phyloP scores from a whole-genome alignment of 2,113 vertebrate species.

The Hipposideros armiger region DNA sequence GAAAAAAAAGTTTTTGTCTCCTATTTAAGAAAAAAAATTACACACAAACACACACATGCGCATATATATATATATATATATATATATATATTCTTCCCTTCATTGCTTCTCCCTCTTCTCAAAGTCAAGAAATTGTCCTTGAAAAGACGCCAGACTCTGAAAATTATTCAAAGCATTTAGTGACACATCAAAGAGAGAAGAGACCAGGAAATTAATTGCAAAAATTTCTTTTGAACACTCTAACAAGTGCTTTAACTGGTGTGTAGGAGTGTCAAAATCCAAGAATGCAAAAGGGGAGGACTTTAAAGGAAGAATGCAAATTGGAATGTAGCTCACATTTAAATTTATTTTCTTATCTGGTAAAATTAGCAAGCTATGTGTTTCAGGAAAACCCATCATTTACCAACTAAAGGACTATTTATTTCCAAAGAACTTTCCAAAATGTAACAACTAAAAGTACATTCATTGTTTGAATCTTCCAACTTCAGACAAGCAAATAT shows the following conservation, averaged over 20 bases:
- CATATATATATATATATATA: too few relatives aligned
- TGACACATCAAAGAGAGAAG: constrained; percentile 86
- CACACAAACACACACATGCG: too few relatives aligned
- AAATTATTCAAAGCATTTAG: constrained; percentile 79
- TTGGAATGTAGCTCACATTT: constrained; percentile 79
- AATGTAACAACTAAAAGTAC: neutral
- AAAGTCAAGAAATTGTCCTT: constrained; percentile 70
- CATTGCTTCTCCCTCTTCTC: constrained; percentile 58
- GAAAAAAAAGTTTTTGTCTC: constrained; percentile 34
- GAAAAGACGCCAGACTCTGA: constrained; percentile 77
- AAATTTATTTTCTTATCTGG: constrained; percentile 78
- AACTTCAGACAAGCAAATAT: constrained; percentile 24
- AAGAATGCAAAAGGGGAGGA: constrained; percentile 82
- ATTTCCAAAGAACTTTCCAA: neutral
- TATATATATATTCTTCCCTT: neutral
- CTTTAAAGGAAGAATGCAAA: constrained; percentile 76
- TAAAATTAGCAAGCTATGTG: constrained; percentile 71
- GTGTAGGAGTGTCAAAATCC: constrained; percentile 84
- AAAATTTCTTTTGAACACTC: constrained; percentile 85
- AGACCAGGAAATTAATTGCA: constrained; percentile 87
- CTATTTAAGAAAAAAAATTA: constrained; percentile 13
- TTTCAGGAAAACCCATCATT: constrained; percentile 76
- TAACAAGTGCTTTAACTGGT: constrained; percentile 80
- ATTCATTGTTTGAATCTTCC: neutral
- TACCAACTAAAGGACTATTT: constrained; percentile 6